A percentile compares a stretch with the other conserved stretches of the same genome.
phyloP scores from a whole-genome alignment of 2,888 invertebrate genomes.

The Sussaba pulchella region DNA sequence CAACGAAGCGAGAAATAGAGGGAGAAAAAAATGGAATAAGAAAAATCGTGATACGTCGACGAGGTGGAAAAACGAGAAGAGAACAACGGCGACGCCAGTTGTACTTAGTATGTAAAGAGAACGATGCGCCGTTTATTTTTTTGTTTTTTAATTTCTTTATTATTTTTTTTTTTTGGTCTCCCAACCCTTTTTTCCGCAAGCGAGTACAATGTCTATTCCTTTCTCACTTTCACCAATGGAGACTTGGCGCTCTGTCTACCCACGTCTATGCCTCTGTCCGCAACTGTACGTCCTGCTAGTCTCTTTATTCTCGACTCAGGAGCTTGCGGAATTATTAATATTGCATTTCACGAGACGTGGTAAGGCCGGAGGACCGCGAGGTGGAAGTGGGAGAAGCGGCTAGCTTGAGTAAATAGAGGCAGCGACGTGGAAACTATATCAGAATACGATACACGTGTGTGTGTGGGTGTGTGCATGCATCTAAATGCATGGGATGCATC shows the following conservation, averaged over 20 bases:
- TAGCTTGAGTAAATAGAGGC: constrained; percentile 37
- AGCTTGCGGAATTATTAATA: constrained; percentile 76
- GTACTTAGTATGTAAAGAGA: constrained; percentile 77
- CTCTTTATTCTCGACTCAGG: constrained; percentile 75
- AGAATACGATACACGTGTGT: not conserved
- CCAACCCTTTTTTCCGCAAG: constrained; percentile 24
- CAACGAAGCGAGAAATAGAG: not conserved
- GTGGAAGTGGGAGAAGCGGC: constrained; percentile 23
- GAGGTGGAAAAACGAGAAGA: constrained; percentile 58
- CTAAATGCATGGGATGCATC: not conserved
- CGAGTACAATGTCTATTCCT: constrained; percentile 46
- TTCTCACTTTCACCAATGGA: constrained; percentile 43
- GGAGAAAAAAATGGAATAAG: constrained; percentile 37
- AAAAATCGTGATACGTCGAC: constrained; percentile 44
- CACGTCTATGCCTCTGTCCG: not conserved
- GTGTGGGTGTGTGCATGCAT: not conserved
- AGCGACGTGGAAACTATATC: constrained; percentile 33
- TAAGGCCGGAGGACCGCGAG: not conserved
- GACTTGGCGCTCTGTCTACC: constrained; percentile 15
- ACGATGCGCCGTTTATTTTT: constrained; percentile 63
- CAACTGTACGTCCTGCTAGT: constrained; percentile 36
- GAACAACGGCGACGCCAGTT: constrained; percentile 64
- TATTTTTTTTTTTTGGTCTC: not conserved
- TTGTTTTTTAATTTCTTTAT: too few species aligned
- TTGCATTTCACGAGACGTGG: constrained; percentile 70